These are phyloP conservation scores for Euzetes globulus DNA, from an alignment of 2,888 invertebrate genomes.

Conservation along the genomic window DNA sequence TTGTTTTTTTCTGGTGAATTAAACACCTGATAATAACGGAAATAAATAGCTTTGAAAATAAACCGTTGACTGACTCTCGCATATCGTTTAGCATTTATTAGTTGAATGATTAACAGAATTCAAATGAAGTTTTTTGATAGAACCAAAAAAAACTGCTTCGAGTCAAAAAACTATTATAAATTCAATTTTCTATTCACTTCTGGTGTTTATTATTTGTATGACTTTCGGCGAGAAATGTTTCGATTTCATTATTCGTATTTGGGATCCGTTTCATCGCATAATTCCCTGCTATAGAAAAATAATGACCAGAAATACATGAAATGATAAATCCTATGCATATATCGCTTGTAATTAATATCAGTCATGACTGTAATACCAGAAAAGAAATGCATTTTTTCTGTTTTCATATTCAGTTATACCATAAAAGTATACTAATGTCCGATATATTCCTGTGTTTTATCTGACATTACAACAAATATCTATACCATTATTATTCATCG, in stretches of 20 bases:
- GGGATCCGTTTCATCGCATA: not conserved
- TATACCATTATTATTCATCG: not conserved
- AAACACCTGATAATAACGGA: not conserved
- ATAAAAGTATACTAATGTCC: not conserved
- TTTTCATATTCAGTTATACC: not conserved
- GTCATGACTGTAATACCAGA: not conserved
- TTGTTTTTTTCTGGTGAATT: no score
- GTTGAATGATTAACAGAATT: not conserved
- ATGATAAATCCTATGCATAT: constrained; percentile 1
- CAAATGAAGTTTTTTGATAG: no score
- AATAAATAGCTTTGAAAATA: not conserved
- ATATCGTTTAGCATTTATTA: no score
- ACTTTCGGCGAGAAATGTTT: no score
- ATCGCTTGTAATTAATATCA: constrained; percentile 8
- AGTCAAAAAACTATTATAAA: no score
- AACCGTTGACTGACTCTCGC: not conserved
- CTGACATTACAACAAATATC: not conserved
- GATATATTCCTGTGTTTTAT: not conserved
- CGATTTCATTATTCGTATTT: not conserved
- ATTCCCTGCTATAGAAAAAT: not conserved
- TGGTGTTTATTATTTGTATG: no score
- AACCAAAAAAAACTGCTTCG: no score
- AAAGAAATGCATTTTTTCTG: not conserved
- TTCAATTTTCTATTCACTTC: no score
- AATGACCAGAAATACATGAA: not conserved